Conservation (phyloP, 2,797 vertebrate genomes). For the Phoebastria nigripes region DNA sequence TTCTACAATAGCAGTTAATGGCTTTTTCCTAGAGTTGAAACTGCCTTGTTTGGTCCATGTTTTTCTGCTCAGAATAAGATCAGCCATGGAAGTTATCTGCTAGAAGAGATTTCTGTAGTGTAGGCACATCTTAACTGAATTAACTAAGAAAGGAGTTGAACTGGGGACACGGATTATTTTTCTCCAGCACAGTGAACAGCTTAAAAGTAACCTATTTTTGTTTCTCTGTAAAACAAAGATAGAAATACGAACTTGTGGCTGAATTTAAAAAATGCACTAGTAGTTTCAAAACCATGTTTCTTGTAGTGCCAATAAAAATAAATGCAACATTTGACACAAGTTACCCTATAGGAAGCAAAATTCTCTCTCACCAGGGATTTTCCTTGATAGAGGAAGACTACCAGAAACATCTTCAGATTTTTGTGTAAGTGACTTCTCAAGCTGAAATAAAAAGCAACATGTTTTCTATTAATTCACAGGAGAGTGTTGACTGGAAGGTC, state of each 20-base stretch:
- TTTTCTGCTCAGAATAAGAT: not conserved
- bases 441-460: constrained; percentile 30
- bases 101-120: not conserved
- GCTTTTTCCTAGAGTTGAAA: not conserved
- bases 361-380: constrained; percentile 43
- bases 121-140: not conserved
- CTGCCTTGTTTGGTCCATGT: not conserved
- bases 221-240: not conserved
- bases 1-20: not conserved
- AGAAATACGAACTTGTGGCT: not conserved
- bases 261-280: not conserved
- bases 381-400: not conserved
- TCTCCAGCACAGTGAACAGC: not conserved
- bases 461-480: not conserved
- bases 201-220: constrained; percentile 16
- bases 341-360: not conserved
- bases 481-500: not conserved
- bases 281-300: not conserved
- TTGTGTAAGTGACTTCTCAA: not conserved
- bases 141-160: constrained; percentile 2
- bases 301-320: not conserved
- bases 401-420: not conserved
- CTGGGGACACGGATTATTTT: not conserved
- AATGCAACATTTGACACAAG: not conserved
- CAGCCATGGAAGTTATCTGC: not conserved